These are phyloP conservation scores for Arctocebus calabarensis DNA, from an alignment of 2,797 vertebrate species.

Conservation along the genomic window DNA sequence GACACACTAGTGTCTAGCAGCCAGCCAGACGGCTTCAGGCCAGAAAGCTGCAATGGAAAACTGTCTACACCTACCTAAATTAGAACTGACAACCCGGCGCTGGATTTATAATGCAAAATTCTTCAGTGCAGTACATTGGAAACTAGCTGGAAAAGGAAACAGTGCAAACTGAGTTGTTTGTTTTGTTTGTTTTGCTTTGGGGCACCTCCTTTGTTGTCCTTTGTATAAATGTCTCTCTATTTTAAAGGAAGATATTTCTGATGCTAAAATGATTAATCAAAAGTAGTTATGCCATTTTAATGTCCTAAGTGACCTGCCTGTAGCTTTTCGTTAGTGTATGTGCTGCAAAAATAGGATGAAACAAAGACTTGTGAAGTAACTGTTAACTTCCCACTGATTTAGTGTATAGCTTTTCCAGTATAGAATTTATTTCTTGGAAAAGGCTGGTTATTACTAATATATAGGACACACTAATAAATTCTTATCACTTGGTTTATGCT, in stretches of 20 bases:
- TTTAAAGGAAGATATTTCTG: conserved; percentile 63
- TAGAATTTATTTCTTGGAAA: neutral
- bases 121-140: conserved; percentile 86
- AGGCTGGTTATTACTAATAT: neutral
- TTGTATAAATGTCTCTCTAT: conserved; percentile 59
- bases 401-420: neutral
- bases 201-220: conserved; percentile 71
- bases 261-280: conserved; percentile 35
- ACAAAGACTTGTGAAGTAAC: neutral
- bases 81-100: conserved; percentile 90
- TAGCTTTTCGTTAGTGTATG: neutral
- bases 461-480: neutral
- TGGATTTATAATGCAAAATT: conserved; percentile 85
- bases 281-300: conserved; percentile 32
- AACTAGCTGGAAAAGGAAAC: conserved; percentile 79
- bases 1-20: conserved; percentile 87
- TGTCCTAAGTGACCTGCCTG: conserved; percentile 20
- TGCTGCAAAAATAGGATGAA: neutral
- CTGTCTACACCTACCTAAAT: conserved; percentile 89
- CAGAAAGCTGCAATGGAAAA: conserved; percentile 88
- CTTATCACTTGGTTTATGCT: neutral
- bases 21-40: conserved; percentile 90
- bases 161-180: conserved; percentile 47
- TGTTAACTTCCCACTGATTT: neutral
- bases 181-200: conserved; percentile 72